These are phyloP conservation scores for Istiophorus platypterus DNA, from an alignment of 2,113 vertebrate species.

Conservation along the genomic window DNA sequence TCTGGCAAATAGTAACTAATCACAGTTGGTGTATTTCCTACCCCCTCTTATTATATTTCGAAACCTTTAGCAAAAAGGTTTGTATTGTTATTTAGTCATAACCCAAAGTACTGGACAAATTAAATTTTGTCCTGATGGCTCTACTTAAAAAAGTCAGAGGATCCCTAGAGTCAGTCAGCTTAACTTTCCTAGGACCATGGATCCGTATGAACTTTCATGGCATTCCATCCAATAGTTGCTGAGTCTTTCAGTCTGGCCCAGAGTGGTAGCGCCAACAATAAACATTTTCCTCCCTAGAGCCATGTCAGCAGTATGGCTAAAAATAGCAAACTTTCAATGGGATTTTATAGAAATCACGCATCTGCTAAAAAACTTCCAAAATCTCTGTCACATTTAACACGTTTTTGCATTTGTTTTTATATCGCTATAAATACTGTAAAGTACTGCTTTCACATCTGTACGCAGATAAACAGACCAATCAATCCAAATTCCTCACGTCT, in stretches of 20 bases:
- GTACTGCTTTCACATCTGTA: conserved; percentile 17
- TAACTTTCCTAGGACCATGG: neutral
- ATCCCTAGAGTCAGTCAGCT: neutral
- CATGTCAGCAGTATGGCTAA: neutral
- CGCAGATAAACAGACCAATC: conserved; percentile 21
- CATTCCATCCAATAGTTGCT: neutral
- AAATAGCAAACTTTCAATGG: neutral
- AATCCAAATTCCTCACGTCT: conserved; percentile 17
- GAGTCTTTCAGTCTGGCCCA: neutral
- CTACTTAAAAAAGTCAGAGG: too few species aligned
- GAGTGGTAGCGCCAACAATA: neutral
- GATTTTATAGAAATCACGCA: neutral
- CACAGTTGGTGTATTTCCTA: too few species aligned
- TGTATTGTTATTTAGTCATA: neutral
- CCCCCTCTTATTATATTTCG: too few species aligned
- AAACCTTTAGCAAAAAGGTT: too few species aligned
- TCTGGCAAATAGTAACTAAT: too few species aligned
- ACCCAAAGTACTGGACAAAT: neutral
- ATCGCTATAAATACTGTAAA: neutral
- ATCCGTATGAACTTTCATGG: neutral
- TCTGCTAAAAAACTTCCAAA: neutral
- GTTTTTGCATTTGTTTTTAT: conserved; percentile 1
- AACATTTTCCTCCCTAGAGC: neutral
- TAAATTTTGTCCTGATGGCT: neutral
- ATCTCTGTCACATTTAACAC: conserved; percentile 1